Conservation (phyloP, 2,797 vertebrate species). For the Nothura maculosa region DNA sequence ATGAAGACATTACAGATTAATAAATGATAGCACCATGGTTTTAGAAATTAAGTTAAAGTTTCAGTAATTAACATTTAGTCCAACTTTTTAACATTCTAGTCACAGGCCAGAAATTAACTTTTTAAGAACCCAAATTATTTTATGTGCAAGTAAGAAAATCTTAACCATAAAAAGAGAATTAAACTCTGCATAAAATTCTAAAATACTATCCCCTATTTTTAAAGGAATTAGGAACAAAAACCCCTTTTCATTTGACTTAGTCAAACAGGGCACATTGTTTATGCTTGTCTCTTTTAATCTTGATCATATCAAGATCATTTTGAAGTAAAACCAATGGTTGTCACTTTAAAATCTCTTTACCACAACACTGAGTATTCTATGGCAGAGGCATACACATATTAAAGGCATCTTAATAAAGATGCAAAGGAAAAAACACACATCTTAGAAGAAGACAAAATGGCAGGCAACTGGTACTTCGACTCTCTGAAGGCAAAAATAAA, state of each 20-base stretch:
- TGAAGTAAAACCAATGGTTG: constrained; percentile 86
- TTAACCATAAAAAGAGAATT: constrained; percentile 94
- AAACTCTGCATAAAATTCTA: constrained; percentile 93
- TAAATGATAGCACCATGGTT: constrained; percentile 97
- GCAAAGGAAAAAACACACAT: constrained; percentile 89
- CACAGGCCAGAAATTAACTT: constrained; percentile 96
- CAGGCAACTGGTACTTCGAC: constrained; percentile 90
- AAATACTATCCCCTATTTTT: constrained; percentile 92
- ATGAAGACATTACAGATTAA: constrained; percentile 94
- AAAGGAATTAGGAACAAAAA: constrained; percentile 91
- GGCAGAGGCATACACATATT: constrained; percentile 90
- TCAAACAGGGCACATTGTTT: constrained; percentile 86
- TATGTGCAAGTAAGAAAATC: constrained; percentile 95
- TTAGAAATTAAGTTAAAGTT: constrained; percentile 93
- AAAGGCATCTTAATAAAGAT: constrained; percentile 92
- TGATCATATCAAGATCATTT: constrained; percentile 92
- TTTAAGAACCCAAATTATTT: constrained; percentile 93
- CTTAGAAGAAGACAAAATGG: constrained; percentile 88
- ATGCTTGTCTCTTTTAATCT: constrained; percentile 88
- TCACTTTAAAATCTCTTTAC: constrained; percentile 89
- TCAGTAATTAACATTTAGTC: constrained; percentile 96
- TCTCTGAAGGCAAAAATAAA: constrained; percentile 92
- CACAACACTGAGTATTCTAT: constrained; percentile 90
- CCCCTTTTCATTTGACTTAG: constrained; percentile 90
- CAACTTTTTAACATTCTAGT: constrained; percentile 94